These are phyloP conservation scores for Spisula subtruncata DNA, from an alignment of 2,888 invertebrate genomes.

Conservation along the genomic window DNA sequence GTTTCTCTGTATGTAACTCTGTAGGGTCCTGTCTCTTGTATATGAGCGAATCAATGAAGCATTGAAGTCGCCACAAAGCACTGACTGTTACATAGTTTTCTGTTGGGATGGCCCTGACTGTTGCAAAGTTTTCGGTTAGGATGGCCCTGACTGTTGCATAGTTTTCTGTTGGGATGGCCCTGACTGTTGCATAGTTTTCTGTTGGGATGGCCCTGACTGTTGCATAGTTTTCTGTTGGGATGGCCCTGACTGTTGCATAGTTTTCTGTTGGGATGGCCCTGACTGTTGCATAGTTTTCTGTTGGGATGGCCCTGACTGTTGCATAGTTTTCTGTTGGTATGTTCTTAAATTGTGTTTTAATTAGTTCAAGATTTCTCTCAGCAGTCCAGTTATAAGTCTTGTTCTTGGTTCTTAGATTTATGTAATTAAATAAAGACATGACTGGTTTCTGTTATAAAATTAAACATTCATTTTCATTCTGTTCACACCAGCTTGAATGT, in stretches of 20 bases:
- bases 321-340: not conserved
- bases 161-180: too few relatives aligned
- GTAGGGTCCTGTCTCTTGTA: not conserved
- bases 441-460: slow-evolving; percentile 1
- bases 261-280: too few relatives aligned
- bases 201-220: too few relatives aligned
- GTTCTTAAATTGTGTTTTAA: not conserved
- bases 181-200: too few relatives aligned
- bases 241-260: too few relatives aligned
- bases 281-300: too few relatives aligned
- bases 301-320: not conserved
- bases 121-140: too few relatives aligned
- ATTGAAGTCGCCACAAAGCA: slow-evolving; percentile 1
- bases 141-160: too few relatives aligned
- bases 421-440: not conserved
- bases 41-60: not conserved
- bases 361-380: not conserved
- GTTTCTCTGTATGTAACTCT: not conserved
- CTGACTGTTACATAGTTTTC: too few relatives aligned
- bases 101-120: too few relatives aligned
- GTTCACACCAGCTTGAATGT: slow-evolving; percentile 2
- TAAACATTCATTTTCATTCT: slow-evolving; percentile 4
- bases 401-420: not conserved
- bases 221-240: too few relatives aligned
- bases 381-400: not conserved